Evolutionary conservation across 2,888 invertebrate species (phyloP).

Genomic region (Tipula confusa): DNA sequence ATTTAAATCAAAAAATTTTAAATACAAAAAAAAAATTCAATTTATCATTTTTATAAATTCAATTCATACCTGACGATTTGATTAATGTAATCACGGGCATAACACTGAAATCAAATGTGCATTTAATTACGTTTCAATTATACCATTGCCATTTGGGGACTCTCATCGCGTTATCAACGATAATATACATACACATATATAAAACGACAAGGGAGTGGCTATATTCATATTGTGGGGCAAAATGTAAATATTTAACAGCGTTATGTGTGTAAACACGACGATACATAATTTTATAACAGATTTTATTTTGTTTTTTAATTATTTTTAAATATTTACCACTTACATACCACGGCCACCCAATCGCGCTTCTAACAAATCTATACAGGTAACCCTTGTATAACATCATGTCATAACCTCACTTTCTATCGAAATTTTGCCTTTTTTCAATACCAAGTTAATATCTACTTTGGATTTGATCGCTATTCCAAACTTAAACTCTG

Average conservation of each 20-base stretch:
- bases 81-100: background rate
- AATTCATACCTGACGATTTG: background rate
- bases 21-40: background rate
- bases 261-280: background rate
- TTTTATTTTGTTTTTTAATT: background rate
- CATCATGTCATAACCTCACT: too few relatives aligned
- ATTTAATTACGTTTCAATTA: background rate
- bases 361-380: too few relatives aligned
- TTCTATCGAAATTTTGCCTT: too few relatives aligned
- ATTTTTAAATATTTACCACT: background rate
- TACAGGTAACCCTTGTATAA: background rate
- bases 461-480: too few relatives aligned
- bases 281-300: background rate
- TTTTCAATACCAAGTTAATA: too few relatives aligned
- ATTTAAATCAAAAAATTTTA: background rate
- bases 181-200: too few relatives aligned
- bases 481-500: too few relatives aligned
- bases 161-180: background rate
- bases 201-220: background rate
- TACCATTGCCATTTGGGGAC: background rate
- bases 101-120: background rate
- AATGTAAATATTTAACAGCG: background rate
- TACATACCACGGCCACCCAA: background rate
- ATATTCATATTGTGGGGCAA: background rate
- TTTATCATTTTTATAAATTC: background rate